These are phyloP conservation scores for Tetramorium parvispinum DNA, from an alignment of 1,140 invertebrate species.

Conservation along the genomic window DNA sequence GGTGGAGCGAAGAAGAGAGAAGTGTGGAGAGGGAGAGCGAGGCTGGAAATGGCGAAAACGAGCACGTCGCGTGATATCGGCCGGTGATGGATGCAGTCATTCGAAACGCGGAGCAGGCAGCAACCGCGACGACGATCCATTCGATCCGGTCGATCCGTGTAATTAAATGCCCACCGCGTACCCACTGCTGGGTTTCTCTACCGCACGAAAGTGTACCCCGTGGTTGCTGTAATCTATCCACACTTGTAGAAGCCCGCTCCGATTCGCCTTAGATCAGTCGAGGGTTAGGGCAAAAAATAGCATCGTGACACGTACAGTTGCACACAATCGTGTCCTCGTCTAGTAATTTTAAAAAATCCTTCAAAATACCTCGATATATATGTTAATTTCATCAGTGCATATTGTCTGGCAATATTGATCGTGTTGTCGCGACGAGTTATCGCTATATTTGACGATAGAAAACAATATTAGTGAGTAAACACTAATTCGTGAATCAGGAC, in stretches of 20 bases:
- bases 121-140: constrained; percentile 51
- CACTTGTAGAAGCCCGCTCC: constrained; percentile 20
- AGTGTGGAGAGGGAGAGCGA: not conserved
- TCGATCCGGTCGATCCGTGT: constrained; percentile 55
- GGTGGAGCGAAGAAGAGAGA: not conserved
- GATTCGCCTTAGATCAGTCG: not conserved
- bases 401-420: constrained; percentile 40
- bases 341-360: not conserved
- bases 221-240: constrained; percentile 52
- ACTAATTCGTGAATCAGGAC: too few species aligned
- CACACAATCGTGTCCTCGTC: not conserved
- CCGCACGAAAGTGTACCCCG: constrained; percentile 58
- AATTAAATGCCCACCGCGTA: constrained; percentile 65
- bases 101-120: constrained; percentile 35
- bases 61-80: constrained; percentile 60
- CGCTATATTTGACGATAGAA: constrained; percentile 8
- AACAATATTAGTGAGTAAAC: not conserved
- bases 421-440: constrained; percentile 14
- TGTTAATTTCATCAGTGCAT: constrained; percentile 39
- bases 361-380: constrained; percentile 4
- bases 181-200: constrained; percentile 17
- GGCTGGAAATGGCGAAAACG: constrained; percentile 56
- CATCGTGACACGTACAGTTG: not conserved
- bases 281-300: constrained; percentile 8
- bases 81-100: constrained; percentile 59